Percentiles rank a stretch among this genome's conserved stretches.
These are phyloP conservation scores for Nyctibius grandis DNA, from an alignment of 2,797 vertebrate genomes.

Conservation along the genomic window DNA sequence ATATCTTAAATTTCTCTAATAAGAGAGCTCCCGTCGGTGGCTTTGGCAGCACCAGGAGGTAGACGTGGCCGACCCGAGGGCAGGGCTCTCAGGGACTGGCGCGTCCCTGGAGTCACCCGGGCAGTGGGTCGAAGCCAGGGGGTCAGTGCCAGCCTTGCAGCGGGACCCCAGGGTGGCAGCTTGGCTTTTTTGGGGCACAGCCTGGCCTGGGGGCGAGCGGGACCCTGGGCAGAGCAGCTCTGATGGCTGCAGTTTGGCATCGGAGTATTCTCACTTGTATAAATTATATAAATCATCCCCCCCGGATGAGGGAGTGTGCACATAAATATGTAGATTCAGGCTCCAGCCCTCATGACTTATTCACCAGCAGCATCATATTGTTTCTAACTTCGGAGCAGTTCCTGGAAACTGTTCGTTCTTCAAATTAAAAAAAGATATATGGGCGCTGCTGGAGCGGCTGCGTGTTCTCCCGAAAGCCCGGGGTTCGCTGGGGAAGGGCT, in stretches of 20 bases:
- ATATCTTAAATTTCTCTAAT: neutral
- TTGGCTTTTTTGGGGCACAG: neutral
- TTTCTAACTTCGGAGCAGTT: constrained; percentile 64
- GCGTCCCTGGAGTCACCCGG: neutral
- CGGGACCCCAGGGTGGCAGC: neutral
- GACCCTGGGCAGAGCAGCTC: neutral
- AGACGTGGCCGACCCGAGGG: accelerated
- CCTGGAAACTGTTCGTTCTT: constrained; percentile 57
- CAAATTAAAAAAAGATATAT: constrained; percentile 58
- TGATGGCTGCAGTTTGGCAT: neutral
- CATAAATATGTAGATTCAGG: constrained; percentile 58
- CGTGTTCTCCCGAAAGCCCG: neutral
- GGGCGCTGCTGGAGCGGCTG: neutral
- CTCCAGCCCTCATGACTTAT: constrained; percentile 65
- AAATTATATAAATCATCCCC: constrained; percentile 23
- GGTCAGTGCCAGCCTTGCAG: neutral
- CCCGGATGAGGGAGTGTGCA: neutral
- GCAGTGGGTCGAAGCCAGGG: accelerated
- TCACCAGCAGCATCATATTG: constrained; percentile 60
- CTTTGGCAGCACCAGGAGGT: neutral
- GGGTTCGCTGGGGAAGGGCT: neutral
- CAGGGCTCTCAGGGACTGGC: neutral
- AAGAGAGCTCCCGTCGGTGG: neutral
- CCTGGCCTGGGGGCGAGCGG: accelerated
- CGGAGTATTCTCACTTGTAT: neutral